Conservation (phyloP, 92 coral and sea anemone species). For the Porites lobata region DNA sequence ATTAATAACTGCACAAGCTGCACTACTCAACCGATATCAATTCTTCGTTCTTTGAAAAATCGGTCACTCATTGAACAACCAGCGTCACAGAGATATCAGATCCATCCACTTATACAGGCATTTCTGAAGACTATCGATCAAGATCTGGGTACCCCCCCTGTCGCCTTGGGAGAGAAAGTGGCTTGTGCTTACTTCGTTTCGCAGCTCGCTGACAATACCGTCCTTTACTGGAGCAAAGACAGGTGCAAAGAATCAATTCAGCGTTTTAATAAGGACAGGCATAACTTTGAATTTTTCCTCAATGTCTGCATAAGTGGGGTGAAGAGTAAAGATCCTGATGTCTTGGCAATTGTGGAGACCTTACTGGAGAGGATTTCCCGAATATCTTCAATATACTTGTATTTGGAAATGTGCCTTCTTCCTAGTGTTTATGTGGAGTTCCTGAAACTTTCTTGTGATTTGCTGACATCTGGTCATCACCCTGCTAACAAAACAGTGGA, state of each 20-base stretch:
- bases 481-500: slow-evolving; percentile 13
- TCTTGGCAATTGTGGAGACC: background rate
- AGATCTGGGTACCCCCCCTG: background rate
- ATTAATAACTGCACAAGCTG: background rate
- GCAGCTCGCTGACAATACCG: background rate
- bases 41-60: slow-evolving; percentile 41
- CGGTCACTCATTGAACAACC: slow-evolving; percentile 35
- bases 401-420: slow-evolving; percentile 38
- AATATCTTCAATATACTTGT: slow-evolving; percentile 14
- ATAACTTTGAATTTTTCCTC: slow-evolving; percentile 34
- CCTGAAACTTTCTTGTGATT: background rate
- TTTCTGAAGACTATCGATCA: slow-evolving; percentile 20
- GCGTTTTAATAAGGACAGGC: slow-evolving; percentile 30
- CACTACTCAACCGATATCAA: background rate
- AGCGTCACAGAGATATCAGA: slow-evolving; percentile 19
- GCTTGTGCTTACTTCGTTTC: slow-evolving; percentile 24
- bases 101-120: slow-evolving; percentile 50
- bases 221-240: slow-evolving; percentile 36
- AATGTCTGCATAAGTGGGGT: background rate
- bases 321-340: background rate
- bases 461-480: slow-evolving; percentile 5
- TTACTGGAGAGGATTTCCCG: background rate
- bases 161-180: background rate
- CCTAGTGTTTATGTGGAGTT: slow-evolving; percentile 24
- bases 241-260: slow-evolving; percentile 38